Evolutionary conservation across 2,113 vertebrate species (phyloP).

Genomic region (Oncorhynchus mykiss): DNA sequence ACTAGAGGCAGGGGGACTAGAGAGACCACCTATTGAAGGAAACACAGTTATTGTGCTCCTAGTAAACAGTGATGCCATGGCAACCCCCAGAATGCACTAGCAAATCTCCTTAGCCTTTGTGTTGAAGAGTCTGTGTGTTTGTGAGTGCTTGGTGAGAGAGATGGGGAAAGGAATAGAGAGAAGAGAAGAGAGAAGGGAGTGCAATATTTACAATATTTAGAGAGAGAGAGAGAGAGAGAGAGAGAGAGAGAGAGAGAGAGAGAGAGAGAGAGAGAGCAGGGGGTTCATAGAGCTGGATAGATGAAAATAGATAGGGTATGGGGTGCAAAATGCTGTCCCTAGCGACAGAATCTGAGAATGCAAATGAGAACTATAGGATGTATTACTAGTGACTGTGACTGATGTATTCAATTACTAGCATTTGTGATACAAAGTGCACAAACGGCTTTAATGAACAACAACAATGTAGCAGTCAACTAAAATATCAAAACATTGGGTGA

Average conservation of each 20-base stretch:
- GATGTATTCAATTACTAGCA: background rate
- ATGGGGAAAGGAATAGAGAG: background rate
- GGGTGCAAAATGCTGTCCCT: too few species aligned
- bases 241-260: background rate
- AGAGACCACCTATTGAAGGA: slow-evolving; percentile 27
- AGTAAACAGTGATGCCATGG: slow-evolving; percentile 55
- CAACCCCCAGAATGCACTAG: slow-evolving; percentile 47
- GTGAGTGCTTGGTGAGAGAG: slow-evolving; percentile 7
- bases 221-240: background rate
- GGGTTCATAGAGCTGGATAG: too few species aligned
- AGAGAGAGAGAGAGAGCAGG: background rate
- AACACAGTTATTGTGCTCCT: slow-evolving; percentile 31
- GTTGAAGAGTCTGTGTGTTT: slow-evolving; percentile 8
- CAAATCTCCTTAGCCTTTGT: slow-evolving; percentile 40
- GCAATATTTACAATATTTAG: too few species aligned
- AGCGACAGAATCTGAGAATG: background rate
- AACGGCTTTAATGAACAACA: background rate
- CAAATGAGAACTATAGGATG: too few species aligned
- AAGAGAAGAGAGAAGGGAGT: background rate
- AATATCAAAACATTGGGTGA: background rate
- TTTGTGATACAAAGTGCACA: background rate
- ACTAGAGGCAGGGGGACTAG: background rate
- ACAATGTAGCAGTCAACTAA: background rate
- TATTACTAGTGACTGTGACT: background rate
- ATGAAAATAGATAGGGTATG: background rate